phyloP scores from a whole-genome alignment of 2,888 invertebrate species.

The Xanthorhoe spadicearia region DNA sequence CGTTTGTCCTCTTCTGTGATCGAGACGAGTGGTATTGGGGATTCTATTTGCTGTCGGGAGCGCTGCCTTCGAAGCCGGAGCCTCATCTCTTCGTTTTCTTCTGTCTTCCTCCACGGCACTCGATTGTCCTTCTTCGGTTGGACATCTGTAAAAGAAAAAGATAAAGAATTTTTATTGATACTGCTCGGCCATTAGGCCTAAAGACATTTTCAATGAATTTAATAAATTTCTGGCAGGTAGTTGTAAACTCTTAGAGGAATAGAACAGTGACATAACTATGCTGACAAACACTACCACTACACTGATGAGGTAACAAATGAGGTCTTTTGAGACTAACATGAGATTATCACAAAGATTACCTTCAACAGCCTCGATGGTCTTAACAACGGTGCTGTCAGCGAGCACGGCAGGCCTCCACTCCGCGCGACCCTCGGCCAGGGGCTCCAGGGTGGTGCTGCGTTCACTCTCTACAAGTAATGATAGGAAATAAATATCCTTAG shows the following conservation, averaged over 20 bases:
- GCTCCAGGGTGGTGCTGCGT: conserved; percentile 88
- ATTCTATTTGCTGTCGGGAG: conserved; percentile 79
- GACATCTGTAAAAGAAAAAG: conserved; percentile 80
- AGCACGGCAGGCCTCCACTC: conserved; percentile 93
- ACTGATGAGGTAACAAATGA: no score
- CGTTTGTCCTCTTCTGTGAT: conserved; percentile 87
- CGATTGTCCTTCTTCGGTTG: conserved; percentile 91
- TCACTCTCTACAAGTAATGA: conserved; percentile 87
- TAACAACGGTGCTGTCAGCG: conserved; percentile 92
- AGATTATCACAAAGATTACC: conserved; percentile 73
- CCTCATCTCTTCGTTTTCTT: conserved; percentile 87
- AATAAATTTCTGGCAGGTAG: no score
- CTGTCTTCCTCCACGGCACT: conserved; percentile 90
- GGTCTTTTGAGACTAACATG: no score
- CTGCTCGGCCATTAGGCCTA: no score
- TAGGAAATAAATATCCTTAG: no score
- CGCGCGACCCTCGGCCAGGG: conserved; percentile 88
- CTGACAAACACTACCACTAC: no score
- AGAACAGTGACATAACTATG: no score
- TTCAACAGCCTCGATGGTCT: conserved; percentile 94
- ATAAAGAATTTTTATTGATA: no score
- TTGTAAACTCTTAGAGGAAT: no score
- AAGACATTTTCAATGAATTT: no score
- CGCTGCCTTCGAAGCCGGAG: conserved; percentile 83
- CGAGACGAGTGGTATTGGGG: conserved; percentile 78